These are phyloP conservation scores for Crocuta crocuta DNA, from an alignment of 2,113 vertebrate genomes.

Conservation along the genomic window DNA sequence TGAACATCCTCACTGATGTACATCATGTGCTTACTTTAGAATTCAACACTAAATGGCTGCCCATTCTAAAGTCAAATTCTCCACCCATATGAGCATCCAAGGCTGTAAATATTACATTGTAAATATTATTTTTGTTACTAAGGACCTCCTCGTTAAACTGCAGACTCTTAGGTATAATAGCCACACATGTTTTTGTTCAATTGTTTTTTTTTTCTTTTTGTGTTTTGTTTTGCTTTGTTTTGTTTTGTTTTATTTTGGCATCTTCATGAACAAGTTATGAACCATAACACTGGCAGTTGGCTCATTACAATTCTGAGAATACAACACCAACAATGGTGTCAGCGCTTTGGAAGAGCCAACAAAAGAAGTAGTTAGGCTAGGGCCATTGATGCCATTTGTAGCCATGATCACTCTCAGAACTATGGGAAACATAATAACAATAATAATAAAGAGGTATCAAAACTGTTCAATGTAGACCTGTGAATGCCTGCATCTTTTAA, in stretches of 20 bases:
- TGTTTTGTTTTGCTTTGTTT: too few relatives aligned
- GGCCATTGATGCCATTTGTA: neutral
- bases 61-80: neutral
- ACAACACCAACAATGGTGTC: neutral
- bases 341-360: neutral
- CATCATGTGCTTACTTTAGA: neutral
- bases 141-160: neutral
- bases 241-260: neutral
- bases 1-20: neutral
- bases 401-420: neutral
- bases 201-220: neutral
- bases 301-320: neutral
- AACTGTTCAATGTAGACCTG: neutral
- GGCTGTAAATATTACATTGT: neutral
- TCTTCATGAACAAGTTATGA: neutral
- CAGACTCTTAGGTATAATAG: neutral
- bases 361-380: neutral
- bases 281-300: neutral
- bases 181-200: neutral
- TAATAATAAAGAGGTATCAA: neutral
- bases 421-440: too few relatives aligned
- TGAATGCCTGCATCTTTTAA: too few relatives aligned
- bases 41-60: neutral
- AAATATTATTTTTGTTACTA: neutral
- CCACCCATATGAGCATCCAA: neutral